phyloP scores from a whole-genome alignment of 1,140 invertebrate genomes.

The Diachasma alloeum region DNA sequence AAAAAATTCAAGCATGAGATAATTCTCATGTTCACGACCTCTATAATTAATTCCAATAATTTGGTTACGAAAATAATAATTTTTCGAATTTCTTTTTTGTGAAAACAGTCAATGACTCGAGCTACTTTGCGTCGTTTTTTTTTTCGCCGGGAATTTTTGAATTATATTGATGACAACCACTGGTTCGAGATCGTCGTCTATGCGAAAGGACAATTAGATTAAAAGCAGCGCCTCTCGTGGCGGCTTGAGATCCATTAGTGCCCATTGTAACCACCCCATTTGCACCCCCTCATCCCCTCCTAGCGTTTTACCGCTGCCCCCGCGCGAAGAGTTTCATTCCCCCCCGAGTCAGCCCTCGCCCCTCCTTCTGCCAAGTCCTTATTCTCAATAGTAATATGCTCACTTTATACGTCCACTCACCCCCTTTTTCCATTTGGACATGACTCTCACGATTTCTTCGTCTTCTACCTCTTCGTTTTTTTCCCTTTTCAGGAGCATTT shows the following conservation, averaged over 20 bases:
- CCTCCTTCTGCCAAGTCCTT: no score
- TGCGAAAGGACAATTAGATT: conserved; percentile 63
- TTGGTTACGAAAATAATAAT: no score
- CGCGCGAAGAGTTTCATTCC: not conserved
- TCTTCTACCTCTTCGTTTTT: conserved; percentile 32
- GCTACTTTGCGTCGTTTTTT: not conserved
- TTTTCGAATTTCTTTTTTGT: no score
- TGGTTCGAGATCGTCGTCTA: conserved; percentile 38
- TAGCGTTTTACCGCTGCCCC: conserved; percentile 34
- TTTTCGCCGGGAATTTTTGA: no score
- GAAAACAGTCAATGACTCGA: not conserved
- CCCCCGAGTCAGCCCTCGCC: conserved; percentile 29
- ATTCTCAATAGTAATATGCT: conserved; percentile 67
- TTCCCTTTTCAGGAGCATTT: conserved; percentile 14
- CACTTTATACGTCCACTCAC: conserved; percentile 60
- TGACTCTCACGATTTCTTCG: conserved; percentile 22
- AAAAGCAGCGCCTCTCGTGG: conserved; percentile 66
- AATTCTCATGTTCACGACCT: no score
- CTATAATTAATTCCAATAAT: no score
- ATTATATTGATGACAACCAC: conserved; percentile 27
- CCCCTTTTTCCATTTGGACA: conserved; percentile 31
- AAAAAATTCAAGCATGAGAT: no score
- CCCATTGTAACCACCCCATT: conserved; percentile 65
- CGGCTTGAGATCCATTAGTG: conserved; percentile 66
- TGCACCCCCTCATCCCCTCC: conserved; percentile 43